Base-by-base conservation (phyloP, 2,113 vertebrate genomes). In the Notechis scutatus region DNA sequence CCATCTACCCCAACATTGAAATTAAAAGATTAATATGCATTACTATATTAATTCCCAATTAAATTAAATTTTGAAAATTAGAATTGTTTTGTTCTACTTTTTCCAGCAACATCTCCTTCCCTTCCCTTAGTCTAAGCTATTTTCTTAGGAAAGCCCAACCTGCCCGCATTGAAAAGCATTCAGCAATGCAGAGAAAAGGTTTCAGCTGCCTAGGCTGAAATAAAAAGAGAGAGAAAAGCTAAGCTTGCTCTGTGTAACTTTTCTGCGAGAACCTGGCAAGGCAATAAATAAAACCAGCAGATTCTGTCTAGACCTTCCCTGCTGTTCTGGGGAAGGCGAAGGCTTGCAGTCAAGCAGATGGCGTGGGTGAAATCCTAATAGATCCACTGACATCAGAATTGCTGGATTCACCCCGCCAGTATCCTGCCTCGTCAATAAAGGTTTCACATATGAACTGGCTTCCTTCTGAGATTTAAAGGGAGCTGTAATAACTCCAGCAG, bases 281-380 rank as follows among this genome's bases (percentile, higher is more conserved):
- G 87, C 24, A 9, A 52, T 87, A 89, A 42, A 93, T 94, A 95
- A 93, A 52, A 93, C 95, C 93, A 93, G 96, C 94, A 93, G 93
- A 94, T 95, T 89, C 95, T 95, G 96, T 96, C 96, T 96, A 97
- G 97, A 97, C 96, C 94, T 96, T 96, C 96, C 96, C 96, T 96
- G 96, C 97, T 96, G 97, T 94, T 97, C 95, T 81, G 95, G 94
- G 96, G 69, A 97, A 96, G 91, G 93, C 88, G 92, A 95, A 94
- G 92, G 91, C 85, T 91, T 96, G 95, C 95, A 95, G 95, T 94
- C 61, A 26, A 93, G 96, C 18, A 1, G 86, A 1, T 1, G 55
- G 94, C 91, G 95, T 92, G 95, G 96, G 96, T 94, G 95, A 95
- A 97, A 96, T 96, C 94, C 94, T 94, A 94, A 96, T 86, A 94